phyloP scores from a whole-genome alignment of 2,113 vertebrate species.

The Phaetusa simplex region DNA sequence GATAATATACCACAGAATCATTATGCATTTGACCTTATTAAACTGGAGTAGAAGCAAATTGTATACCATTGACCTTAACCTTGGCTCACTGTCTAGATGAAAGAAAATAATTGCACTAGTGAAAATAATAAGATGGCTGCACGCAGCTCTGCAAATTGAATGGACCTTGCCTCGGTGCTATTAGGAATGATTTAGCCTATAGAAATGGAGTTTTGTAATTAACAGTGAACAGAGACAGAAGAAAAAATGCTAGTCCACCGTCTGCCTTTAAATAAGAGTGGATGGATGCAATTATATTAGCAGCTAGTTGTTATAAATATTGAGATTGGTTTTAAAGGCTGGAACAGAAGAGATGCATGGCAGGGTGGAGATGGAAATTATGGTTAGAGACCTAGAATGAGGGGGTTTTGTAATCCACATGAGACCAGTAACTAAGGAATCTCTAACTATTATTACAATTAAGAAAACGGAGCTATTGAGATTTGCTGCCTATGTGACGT shows the following conservation, averaged over 20 bases:
- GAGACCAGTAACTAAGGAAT: background rate
- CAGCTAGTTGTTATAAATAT: background rate
- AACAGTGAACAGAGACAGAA: slow-evolving; percentile 1
- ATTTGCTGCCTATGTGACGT: background rate
- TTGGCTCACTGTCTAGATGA: slow-evolving; percentile 31
- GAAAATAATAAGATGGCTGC: slow-evolving; percentile 56
- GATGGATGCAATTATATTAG: background rate
- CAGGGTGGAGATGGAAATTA: background rate
- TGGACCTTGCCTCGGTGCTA: slow-evolving; percentile 25
- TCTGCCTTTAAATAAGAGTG: background rate
- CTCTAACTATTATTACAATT: background rate
- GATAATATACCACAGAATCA: slow-evolving; percentile 31
- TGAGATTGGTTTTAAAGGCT: background rate
- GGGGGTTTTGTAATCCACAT: background rate
- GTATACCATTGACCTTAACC: slow-evolving; percentile 48
- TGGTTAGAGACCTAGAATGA: background rate
- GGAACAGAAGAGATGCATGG: background rate
- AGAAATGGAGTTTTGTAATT: slow-evolving; percentile 48
- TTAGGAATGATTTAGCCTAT: slow-evolving; percentile 43
- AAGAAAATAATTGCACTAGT: slow-evolving; percentile 44
- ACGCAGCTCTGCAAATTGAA: slow-evolving; percentile 48
- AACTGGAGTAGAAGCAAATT: slow-evolving; percentile 55
- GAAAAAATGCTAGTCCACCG: background rate
- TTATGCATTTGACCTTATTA: slow-evolving; percentile 39
- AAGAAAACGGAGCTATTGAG: background rate